Conservation (phyloP, 1,140 invertebrate genomes). For the Pachypeltis micranthus region DNA sequence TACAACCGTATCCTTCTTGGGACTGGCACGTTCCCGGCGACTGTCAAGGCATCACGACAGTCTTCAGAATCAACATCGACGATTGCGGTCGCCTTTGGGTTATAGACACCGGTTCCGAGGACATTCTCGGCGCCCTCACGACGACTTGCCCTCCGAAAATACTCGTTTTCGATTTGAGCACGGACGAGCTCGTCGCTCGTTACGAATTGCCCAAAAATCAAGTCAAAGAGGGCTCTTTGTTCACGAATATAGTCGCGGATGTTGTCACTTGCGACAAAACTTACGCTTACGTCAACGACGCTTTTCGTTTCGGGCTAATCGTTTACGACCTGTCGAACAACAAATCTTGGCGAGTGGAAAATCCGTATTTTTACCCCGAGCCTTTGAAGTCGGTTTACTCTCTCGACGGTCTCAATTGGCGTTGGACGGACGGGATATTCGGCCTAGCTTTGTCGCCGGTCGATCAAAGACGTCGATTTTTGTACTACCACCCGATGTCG, state of each 20-base stretch:
- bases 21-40: slow-evolving; percentile 44
- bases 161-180: slow-evolving; percentile 56
- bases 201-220: slow-evolving; percentile 45
- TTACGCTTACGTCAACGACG: slow-evolving; percentile 57
- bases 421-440: slow-evolving; percentile 72
- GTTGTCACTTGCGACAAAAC: slow-evolving; percentile 51
- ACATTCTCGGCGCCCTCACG: slow-evolving; percentile 51
- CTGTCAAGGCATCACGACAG: slow-evolving; percentile 57
- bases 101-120: slow-evolving; percentile 60
- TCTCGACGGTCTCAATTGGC: slow-evolving; percentile 57
- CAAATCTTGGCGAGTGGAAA: slow-evolving; percentile 56
- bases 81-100: slow-evolving; percentile 56
- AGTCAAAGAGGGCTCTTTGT: slow-evolving; percentile 52
- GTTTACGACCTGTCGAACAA: slow-evolving; percentile 53
- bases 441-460: slow-evolving; percentile 54
- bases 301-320: slow-evolving; percentile 59
- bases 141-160: slow-evolving; percentile 60
- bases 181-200: slow-evolving; percentile 45
- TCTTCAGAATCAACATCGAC: slow-evolving; percentile 61
- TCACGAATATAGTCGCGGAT: slow-evolving; percentile 60
- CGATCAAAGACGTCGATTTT: slow-evolving; percentile 41
- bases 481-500: slow-evolving; percentile 70
- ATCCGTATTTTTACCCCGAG: slow-evolving; percentile 64
- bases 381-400: slow-evolving; percentile 54
- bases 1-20: slow-evolving; percentile 64